phyloP scores from a whole-genome alignment of 2,888 invertebrate species.

The Philonicus albiceps region DNA sequence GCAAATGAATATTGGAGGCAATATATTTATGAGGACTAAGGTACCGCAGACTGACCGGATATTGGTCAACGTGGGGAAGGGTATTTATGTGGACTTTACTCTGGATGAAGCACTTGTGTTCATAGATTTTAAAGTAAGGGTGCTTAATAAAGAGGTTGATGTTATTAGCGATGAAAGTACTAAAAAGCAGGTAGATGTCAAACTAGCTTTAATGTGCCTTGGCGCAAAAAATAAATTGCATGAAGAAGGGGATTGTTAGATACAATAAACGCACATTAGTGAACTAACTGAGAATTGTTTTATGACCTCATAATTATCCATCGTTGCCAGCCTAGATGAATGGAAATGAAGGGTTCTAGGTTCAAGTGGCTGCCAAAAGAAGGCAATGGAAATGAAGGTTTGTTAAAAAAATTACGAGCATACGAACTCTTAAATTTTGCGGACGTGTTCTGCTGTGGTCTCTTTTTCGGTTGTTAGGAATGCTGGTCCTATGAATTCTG shows the following conservation, averaged over 20 bases:
- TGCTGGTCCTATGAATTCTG: too few species aligned
- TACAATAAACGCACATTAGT: background rate
- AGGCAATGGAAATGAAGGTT: too few species aligned
- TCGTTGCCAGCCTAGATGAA: too few species aligned
- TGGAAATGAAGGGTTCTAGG: too few species aligned
- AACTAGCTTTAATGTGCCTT: constrained; percentile 76
- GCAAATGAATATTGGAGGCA: constrained; percentile 82
- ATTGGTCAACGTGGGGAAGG: constrained; percentile 77
- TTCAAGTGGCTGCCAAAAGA: too few species aligned
- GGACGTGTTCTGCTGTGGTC: too few species aligned
- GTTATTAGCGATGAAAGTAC: constrained; percentile 73
- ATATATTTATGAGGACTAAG: constrained; percentile 81
- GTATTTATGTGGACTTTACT: constrained; percentile 77
- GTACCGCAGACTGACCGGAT: constrained; percentile 73
- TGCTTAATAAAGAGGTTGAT: constrained; percentile 70
- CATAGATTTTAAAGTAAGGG: constrained; percentile 73
- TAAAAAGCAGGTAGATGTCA: constrained; percentile 79
- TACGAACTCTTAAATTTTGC: too few species aligned
- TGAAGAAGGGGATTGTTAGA: background rate
- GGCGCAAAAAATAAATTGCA: constrained; percentile 66
- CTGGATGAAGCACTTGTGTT: constrained; percentile 75
- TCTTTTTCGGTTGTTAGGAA: too few species aligned
- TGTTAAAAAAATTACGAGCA: too few species aligned
- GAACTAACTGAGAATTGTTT: background rate
- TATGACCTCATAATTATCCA: too few species aligned